Base-by-base conservation (phyloP, 2,797 vertebrate genomes). In the Peromyscus eremicus region DNA sequence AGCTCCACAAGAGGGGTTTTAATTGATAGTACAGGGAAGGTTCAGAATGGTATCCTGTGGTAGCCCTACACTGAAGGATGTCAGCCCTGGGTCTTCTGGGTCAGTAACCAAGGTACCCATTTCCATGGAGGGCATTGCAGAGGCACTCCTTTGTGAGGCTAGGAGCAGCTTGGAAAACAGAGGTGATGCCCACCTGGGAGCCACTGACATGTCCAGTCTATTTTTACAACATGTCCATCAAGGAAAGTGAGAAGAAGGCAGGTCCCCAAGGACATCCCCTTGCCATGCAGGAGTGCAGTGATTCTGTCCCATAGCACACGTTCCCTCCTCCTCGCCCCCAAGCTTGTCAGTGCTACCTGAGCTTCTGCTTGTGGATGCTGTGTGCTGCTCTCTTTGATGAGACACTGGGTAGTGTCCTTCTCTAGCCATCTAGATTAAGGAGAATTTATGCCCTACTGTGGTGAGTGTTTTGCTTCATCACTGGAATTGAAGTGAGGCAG, bases 1-100 rank as follows among this genome's bases (percentile, higher is more conserved):
- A 97, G 81, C 83, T 98, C 79, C 52, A 49, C 46, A 32, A 82
- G 90, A 90, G 52, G 43, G 76, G 64, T 96, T 97, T 97, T 86
- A 97, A 97, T 55, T 89, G 75, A 73, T 92, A 94, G 96, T 96
- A 95, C 75, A 76, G 73, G 95, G 79, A 89, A 96, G 34, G 27
- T 85, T 73, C 25, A 29, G 40, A n/a, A 40, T 6, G 6, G 12
- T 27, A 70, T 83, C 76, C 76, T 27, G 0, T 13, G 70, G 64
- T 57, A 19, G n/a, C 43, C 52, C 8, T 0, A 0, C 3, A 11
- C 46, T 43, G 34, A 40, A 49, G 57, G 62, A 64, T 6, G 49
- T n/a, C 60, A 70, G 57, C 23, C 32, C 16, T 5, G 5, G 32
- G 68, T 40, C 23, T 10, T 46, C 66, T 17, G 0, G 0, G 5